phyloP scores from a whole-genome alignment of 1,140 invertebrate genomes.

The Eurosta solidaginis region DNA sequence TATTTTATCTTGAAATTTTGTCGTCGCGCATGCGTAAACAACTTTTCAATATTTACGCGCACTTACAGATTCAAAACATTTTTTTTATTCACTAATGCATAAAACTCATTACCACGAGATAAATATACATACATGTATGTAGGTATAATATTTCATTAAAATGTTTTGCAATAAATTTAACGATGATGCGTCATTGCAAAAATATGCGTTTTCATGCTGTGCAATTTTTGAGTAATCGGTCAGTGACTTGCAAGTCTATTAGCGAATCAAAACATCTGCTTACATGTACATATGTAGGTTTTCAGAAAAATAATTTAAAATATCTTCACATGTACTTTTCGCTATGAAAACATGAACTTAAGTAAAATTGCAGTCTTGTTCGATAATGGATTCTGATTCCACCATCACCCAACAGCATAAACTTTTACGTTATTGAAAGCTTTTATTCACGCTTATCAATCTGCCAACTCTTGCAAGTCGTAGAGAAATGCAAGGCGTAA shows the following conservation, averaged over 20 bases:
- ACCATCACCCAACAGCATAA: no score
- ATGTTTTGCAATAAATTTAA: not conserved
- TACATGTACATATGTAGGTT: no score
- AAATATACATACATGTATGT: not conserved
- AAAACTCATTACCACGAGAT: not conserved
- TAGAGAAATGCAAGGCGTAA: no score
- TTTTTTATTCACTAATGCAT: not conserved
- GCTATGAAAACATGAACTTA: no score
- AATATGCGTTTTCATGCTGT: not conserved
- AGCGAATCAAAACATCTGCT: not conserved
- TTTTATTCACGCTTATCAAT: no score
- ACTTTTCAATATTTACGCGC: constrained; percentile 7
- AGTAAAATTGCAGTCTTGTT: no score
- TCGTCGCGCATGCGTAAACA: not conserved
- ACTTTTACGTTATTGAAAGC: no score
- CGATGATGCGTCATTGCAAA: not conserved
- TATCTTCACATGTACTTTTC: no score
- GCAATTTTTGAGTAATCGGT: not conserved
- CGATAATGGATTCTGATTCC: no score
- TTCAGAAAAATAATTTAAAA: no score
- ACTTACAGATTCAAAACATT: not conserved
- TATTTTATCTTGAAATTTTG: no score
- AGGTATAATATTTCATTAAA: not conserved
- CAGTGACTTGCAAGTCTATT: not conserved
- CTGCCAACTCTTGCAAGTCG: no score